These are phyloP conservation scores for Alcis repandata DNA, from an alignment of 2,888 invertebrate species.

Conservation along the genomic window DNA sequence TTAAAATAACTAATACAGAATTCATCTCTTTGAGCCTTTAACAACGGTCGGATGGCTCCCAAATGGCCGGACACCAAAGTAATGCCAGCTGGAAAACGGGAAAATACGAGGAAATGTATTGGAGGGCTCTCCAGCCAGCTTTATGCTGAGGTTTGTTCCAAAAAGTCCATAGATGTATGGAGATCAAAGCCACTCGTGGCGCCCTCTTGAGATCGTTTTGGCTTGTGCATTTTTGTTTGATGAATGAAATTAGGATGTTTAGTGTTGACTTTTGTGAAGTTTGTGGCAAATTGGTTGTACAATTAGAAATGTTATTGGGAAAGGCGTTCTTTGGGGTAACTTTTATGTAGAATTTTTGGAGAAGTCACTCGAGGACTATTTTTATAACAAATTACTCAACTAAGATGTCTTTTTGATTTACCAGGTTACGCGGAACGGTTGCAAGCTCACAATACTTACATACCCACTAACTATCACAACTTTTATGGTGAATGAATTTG, in stretches of 20 bases:
- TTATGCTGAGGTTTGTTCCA: constrained; percentile 53
- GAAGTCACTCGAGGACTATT: no score
- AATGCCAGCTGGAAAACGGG: constrained; percentile 36
- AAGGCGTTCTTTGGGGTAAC: not conserved
- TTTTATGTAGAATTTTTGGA: not conserved
- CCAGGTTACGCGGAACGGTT: no score
- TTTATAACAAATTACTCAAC: no score
- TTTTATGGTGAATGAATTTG: no score
- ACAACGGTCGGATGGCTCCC: constrained; percentile 41
- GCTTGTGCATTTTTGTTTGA: constrained; percentile 28
- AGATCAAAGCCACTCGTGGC: constrained; percentile 56
- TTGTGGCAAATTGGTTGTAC: constrained; percentile 26
- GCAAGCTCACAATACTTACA: no score
- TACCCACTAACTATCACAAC: no score
- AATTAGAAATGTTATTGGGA: not conserved
- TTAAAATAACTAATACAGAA: constrained; percentile 30
- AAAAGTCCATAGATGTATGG: constrained; percentile 51
- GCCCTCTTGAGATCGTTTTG: constrained; percentile 37
- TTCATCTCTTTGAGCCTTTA: constrained; percentile 33
- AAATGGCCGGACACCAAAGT: constrained; percentile 49
- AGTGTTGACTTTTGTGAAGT: constrained; percentile 27
- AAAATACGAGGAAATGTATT: constrained; percentile 50
- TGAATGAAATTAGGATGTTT: constrained; percentile 43
- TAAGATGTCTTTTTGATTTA: no score
- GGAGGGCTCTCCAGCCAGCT: constrained; percentile 49